Conservation (phyloP, 2,797 vertebrate species). For the Vireo griseus region DNA sequence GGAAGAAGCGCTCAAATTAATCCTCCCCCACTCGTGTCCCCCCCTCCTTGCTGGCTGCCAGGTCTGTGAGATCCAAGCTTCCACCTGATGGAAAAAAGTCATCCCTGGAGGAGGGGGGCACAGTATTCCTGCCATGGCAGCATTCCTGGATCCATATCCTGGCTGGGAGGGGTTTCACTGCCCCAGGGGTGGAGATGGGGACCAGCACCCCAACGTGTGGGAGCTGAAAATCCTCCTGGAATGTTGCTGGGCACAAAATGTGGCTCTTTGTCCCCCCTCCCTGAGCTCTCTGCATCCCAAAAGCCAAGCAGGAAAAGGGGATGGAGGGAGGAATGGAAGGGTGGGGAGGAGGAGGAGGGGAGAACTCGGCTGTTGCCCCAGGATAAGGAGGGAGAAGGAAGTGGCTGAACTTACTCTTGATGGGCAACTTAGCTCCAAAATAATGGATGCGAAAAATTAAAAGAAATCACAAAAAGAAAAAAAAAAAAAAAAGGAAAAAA, state of each 20-base stretch:
- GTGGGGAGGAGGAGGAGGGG: background rate
- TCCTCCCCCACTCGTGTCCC: background rate
- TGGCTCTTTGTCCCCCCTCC: background rate
- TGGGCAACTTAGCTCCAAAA: slow-evolving; percentile 68
- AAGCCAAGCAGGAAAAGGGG: background rate
- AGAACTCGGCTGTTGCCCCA: background rate
- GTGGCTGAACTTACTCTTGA: slow-evolving; percentile 65
- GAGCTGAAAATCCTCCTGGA: background rate
- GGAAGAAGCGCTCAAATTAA: background rate
- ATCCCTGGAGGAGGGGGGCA: background rate
- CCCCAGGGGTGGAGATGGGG: background rate
- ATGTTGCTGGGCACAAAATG: background rate
- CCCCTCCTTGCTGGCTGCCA: background rate
- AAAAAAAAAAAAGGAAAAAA: too few relatives aligned
- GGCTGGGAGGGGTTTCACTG: background rate
- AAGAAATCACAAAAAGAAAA: background rate
- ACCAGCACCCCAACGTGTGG: rapidly evolving
- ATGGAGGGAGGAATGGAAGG: background rate
- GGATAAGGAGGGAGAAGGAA: background rate
- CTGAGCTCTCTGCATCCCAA: background rate
- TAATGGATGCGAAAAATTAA: slow-evolving; percentile 41
- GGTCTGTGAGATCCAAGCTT: background rate
- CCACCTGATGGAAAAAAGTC: background rate
- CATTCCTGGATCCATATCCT: background rate
- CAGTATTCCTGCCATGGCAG: background rate